These are phyloP conservation scores for Dasypus novemcinctus DNA, from an alignment of 2,113 vertebrate species.

Conservation along the genomic window DNA sequence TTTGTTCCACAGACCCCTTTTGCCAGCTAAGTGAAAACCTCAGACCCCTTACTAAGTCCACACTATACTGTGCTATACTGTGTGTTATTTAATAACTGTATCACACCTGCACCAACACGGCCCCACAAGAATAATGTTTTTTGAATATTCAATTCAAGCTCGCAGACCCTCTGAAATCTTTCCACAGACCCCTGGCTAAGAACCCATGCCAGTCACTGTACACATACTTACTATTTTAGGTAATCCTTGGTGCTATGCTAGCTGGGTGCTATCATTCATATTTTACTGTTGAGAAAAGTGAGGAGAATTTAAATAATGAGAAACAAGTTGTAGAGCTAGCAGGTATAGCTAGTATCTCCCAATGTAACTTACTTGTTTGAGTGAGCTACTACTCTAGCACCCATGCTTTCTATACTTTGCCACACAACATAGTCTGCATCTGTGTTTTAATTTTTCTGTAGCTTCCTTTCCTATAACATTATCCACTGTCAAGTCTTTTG, in stretches of 20 bases:
- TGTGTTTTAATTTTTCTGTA: neutral
- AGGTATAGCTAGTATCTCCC: neutral
- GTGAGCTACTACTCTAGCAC: accelerated
- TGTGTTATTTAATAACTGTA: too few relatives aligned
- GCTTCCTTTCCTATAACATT: accelerated
- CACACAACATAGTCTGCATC: too few relatives aligned
- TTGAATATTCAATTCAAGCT: too few relatives aligned
- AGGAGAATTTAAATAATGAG: neutral
- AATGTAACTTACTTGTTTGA: accelerated
- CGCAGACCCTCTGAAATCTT: too few relatives aligned
- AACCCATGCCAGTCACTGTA: too few relatives aligned
- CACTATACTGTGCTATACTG: too few relatives aligned
- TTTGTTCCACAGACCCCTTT: too few relatives aligned
- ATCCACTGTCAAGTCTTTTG: accelerated
- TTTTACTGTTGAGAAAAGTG: neutral
- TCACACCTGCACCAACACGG: too few relatives aligned
- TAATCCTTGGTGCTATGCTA: neutral
- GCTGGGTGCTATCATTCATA: neutral
- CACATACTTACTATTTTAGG: neutral
- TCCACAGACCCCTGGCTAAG: too few relatives aligned
- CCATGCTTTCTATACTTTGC: accelerated
- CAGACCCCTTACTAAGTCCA: too few relatives aligned
- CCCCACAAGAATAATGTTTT: too few relatives aligned
- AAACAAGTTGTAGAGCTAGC: neutral
- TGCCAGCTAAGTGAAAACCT: too few relatives aligned